A percentile compares a stretch with the other conserved stretches of the same genome.
Evolutionary conservation across 1,140 invertebrate species (phyloP).

Genomic region (Periplaneta americana): DNA sequence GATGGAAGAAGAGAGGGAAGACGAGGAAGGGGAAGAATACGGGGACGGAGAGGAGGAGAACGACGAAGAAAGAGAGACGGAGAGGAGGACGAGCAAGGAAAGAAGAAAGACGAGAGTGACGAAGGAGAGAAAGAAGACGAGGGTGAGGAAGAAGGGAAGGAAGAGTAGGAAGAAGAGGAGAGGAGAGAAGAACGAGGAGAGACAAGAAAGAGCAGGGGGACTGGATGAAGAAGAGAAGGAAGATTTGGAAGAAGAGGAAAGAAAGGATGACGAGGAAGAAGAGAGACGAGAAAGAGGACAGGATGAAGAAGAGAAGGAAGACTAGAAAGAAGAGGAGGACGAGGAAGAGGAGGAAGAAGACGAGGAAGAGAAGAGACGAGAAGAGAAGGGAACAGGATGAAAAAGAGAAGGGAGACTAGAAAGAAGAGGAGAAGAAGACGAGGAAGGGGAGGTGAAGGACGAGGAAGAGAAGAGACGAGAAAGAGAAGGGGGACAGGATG

Average conservation of each 20-base stretch:
- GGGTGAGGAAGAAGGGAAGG: not conserved
- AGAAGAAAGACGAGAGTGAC: not conserved
- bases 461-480: too few relatives aligned
- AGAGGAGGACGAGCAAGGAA: not conserved
- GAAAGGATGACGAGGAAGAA: not conserved
- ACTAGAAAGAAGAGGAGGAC: not conserved
- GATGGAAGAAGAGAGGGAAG: not conserved
- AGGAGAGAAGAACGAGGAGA: not conserved
- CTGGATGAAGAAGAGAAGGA: not conserved
- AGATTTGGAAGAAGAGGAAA: not conserved
- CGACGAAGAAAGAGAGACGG: not conserved
- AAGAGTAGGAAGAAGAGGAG: not conserved
- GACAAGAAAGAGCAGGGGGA: not conserved
- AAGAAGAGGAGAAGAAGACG: not conserved
- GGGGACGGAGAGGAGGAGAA: not conserved
- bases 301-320: not conserved
- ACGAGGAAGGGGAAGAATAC: not conserved
- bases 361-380: not conserved
- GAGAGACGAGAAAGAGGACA: not conserved
- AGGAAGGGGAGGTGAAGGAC: not conserved
- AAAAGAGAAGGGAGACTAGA: not conserved
- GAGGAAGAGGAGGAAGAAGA: not conserved
- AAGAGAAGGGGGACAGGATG: too few relatives aligned
- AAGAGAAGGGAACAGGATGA: too few relatives aligned
- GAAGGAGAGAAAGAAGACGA: too few relatives aligned